Base-by-base conservation (phyloP, 2,113 vertebrate species). In the Barnardius zonarius region DNA sequence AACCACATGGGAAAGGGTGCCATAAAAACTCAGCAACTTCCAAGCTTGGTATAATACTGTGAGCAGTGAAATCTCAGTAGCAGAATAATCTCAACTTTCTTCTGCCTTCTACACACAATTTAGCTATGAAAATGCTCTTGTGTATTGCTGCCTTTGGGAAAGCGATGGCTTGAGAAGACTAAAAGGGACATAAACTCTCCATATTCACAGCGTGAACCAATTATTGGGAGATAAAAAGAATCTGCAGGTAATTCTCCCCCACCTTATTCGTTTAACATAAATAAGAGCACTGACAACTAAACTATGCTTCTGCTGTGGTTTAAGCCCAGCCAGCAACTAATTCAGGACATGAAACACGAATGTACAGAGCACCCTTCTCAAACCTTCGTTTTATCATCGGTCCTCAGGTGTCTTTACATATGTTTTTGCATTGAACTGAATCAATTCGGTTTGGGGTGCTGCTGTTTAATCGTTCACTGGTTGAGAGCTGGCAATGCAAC, bases 111-210 rank as follows among this genome's bases (percentile, higher is more conserved):
- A 14, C 43, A 14, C 28, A n/a, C 1, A 1, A 54, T 44, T 70
- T 24, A 86, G 62, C 67, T 66, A 23, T 72, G 35, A 76, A 87
- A 63, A 55, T 30, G 61, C 49, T 59, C 16, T 54, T 70, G 76
- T 83, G 76, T 39, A 19, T 66, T 86, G 67, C 75, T 92, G 83
- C 67, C 75, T 85, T 88, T 57, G 88, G 64, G 80, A 82, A 91
- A 54, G 46, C 13, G 54, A 93, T 20, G 52, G 37, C 41, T 37
- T 35, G 69, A 67, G 76, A 59, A 85, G 46, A 85, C 75, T 78
- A 59, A 88, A 72, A 52, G 43, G 88, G 54, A 78, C 73, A 52
- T 68, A 86, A 74, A 69, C 48, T 74, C 57, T 25, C 54, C 76
- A 22, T 43, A 54, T 86, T 64, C 80, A n/a, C 70, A 81, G 64